Conservation (phyloP, 2,797 vertebrate genomes). For the Telmatherina bonti region DNA sequence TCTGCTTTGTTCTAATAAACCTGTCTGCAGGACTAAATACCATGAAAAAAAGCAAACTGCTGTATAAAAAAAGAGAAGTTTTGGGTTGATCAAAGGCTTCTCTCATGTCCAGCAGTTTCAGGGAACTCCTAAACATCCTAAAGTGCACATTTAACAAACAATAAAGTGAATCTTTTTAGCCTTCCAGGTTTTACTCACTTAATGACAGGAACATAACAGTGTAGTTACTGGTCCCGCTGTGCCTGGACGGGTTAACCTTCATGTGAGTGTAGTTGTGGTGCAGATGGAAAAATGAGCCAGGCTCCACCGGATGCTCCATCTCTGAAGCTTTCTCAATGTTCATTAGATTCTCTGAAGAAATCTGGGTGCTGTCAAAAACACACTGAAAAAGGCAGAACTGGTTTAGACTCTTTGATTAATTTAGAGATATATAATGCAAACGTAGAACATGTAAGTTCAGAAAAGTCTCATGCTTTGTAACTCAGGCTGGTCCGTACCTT, state of each 20-base stretch:
- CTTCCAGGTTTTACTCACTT: constrained; percentile 57
- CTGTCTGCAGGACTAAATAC: no score
- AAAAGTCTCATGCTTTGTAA: not conserved
- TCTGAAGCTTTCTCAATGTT: constrained; percentile 52
- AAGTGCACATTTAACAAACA: not conserved
- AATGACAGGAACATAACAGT: constrained; percentile 72
- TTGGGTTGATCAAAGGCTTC: not conserved
- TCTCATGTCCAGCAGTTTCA: not conserved
- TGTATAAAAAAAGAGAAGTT: not conserved
- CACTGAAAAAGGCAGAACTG: constrained; percentile 55
- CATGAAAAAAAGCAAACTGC: not conserved
- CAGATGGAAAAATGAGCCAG: constrained; percentile 63
- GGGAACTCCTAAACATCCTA: not conserved
- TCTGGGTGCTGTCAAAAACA: constrained; percentile 37
- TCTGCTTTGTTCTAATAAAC: not conserved
- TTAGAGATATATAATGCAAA: not conserved
- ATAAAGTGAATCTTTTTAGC: not conserved
- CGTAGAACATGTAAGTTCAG: not conserved
- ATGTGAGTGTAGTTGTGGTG: constrained; percentile 76
- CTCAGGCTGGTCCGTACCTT: constrained; percentile 44
- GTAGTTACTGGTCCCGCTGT: not conserved
- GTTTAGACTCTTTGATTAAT: not conserved
- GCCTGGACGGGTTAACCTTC: constrained; percentile 38
- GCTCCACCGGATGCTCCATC: constrained; percentile 65
- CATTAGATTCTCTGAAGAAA: accelerated